These are phyloP conservation scores for Eupithecia insigniata DNA, from an alignment of 2,888 invertebrate genomes.

Conservation along the genomic window DNA sequence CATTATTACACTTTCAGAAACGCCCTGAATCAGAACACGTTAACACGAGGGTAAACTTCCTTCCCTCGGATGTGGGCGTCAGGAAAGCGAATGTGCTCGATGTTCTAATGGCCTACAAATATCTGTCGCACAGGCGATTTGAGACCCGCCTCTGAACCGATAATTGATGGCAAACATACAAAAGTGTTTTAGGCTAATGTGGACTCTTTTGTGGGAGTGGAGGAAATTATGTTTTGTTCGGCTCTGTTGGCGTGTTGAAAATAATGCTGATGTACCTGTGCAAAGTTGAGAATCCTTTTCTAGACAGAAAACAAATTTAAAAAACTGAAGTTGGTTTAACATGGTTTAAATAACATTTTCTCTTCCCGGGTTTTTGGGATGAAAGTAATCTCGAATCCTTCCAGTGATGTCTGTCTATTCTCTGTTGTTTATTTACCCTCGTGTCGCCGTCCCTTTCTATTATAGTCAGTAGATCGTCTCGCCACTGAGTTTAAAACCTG, in stretches of 20 bases:
- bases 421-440: too few relatives aligned
- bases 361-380: too few relatives aligned
- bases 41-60: slow-evolving; percentile 8
- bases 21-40: slow-evolving; percentile 5
- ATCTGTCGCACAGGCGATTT: slow-evolving; percentile 62
- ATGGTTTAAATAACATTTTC: too few relatives aligned
- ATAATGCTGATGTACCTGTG: too few relatives aligned
- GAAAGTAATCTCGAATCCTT: too few relatives aligned
- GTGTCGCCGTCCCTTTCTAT: too few relatives aligned
- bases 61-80: slow-evolving; percentile 45
- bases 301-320: background rate
- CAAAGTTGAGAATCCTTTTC: background rate
- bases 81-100: slow-evolving; percentile 51
- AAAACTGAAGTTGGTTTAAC: background rate
- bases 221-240: slow-evolving; percentile 1
- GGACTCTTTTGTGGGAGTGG: slow-evolving; percentile 1
- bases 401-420: background rate
- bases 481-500: background rate
- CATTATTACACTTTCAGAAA: slow-evolving; percentile 45
- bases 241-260: background rate
- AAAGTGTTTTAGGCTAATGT: slow-evolving; percentile 38
- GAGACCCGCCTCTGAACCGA: slow-evolving; percentile 49
- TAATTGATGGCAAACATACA: slow-evolving; percentile 61
- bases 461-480: background rate
- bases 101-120: slow-evolving; percentile 71